Conservation (phyloP, 2,888 invertebrate genomes). For the Drosophila picticornis region DNA sequence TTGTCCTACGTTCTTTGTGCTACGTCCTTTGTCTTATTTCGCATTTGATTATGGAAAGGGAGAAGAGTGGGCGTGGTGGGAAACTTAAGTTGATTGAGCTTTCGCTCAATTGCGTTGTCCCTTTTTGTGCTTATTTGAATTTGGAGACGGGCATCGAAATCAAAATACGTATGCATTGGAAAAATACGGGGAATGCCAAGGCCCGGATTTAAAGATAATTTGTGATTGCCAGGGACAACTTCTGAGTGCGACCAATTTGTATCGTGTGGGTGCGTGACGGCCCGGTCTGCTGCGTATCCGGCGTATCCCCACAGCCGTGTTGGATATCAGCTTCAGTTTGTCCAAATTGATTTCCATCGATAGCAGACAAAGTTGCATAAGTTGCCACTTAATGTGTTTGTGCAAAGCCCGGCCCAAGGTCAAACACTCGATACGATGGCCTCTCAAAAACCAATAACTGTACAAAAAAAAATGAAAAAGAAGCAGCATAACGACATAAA, state of each 20-base stretch:
- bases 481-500: constrained; percentile 23
- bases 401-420: constrained; percentile 49
- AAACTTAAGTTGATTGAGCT: constrained; percentile 66
- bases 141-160: constrained; percentile 46
- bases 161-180: constrained; percentile 39
- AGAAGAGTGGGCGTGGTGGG: neutral
- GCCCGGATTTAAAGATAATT: constrained; percentile 56
- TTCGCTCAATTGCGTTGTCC: constrained; percentile 45
- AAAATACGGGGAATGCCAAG: constrained; percentile 17
- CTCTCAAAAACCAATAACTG: constrained; percentile 53
- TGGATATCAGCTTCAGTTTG: constrained; percentile 30
- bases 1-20: constrained; percentile 10
- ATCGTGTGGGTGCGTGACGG: constrained; percentile 26
- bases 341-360: constrained; percentile 73
- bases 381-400: constrained; percentile 56
- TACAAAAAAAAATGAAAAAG: neutral
- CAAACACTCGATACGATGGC: constrained; percentile 48
- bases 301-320: neutral
- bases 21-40: constrained; percentile 64
- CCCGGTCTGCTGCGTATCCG: neutral
- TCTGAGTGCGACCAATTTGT: constrained; percentile 55
- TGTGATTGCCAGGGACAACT: constrained; percentile 47
- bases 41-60: constrained; percentile 47
- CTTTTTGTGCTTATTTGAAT: constrained; percentile 63
- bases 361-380: constrained; percentile 60